Percentiles rank a stretch among this genome's conserved stretches.
Conservation (phyloP, 2,888 invertebrate genomes). For the Phoenoteleia sp. region DNA sequence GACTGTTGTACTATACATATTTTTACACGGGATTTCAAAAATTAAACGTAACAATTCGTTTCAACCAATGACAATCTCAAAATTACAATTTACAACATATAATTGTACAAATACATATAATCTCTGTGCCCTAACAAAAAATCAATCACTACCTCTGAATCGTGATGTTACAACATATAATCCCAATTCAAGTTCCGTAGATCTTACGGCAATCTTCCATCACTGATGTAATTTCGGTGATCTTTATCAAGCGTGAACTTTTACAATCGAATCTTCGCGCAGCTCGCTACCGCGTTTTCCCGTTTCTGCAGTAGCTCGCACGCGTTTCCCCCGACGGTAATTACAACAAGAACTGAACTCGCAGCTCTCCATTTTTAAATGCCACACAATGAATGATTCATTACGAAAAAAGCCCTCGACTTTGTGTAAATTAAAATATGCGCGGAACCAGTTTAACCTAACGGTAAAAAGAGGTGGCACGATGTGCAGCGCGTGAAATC, state of each 20-base stretch:
- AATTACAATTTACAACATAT: too few species aligned
- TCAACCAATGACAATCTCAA: too few species aligned
- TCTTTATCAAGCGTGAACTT: constrained; percentile 30
- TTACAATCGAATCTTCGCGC: constrained; percentile 6
- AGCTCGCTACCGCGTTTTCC: constrained; percentile 17
- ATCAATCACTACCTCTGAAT: background rate
- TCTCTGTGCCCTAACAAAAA: too few species aligned
- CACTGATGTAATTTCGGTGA: constrained; percentile 29
- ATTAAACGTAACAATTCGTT: too few species aligned
- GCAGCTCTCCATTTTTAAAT: background rate
- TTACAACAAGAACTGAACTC: background rate
- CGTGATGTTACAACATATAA: constrained; percentile 21
- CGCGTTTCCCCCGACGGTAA: too few species aligned
- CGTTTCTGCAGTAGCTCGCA: too few species aligned
- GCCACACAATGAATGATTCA: constrained; percentile 25
- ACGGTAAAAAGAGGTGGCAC: constrained; percentile 19
- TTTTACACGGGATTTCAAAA: too few species aligned
- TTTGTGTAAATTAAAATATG: constrained; percentile 11
- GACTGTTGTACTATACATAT: too few species aligned
- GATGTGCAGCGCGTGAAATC: background rate
- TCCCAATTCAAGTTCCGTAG: background rate
- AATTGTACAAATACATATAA: too few species aligned
- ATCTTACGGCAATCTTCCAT: background rate
- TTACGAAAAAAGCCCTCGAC: background rate
- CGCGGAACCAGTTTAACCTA: constrained; percentile 23